Percentiles rank a stretch among this genome's conserved stretches.
phyloP scores from a whole-genome alignment of 2,797 vertebrate species.

The Xenentodon cancila region DNA sequence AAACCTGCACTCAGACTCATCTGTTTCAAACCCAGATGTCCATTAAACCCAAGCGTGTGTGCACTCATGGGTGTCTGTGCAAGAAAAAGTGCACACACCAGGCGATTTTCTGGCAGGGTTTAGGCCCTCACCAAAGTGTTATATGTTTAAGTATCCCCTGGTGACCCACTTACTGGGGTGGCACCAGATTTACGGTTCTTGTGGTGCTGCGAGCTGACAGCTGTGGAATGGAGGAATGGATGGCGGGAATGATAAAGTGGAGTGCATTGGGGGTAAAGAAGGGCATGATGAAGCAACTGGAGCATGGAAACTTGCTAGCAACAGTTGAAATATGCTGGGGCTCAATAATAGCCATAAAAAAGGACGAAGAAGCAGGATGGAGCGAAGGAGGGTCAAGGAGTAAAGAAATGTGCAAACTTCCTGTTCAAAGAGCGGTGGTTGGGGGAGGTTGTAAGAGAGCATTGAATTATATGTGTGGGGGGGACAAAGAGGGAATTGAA shows the following conservation, averaged over 20 bases:
- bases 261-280: conserved; percentile 43
- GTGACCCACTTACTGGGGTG: conserved; percentile 70
- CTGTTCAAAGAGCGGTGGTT: conserved; percentile 10
- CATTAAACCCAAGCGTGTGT: conserved; percentile 44
- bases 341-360: conserved; percentile 38
- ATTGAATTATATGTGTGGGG: conserved; percentile 24
- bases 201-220: conserved; percentile 67
- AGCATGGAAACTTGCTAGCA: conserved; percentile 58
- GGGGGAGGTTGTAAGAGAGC: conserved; percentile 5
- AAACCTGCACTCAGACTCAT: conserved; percentile 51
- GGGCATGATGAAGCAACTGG: conserved; percentile 49
- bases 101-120: conserved; percentile 46
- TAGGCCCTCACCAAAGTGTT: conserved; percentile 55
- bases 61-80: not conserved
- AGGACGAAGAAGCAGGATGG: conserved; percentile 1
- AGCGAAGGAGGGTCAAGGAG: conserved; percentile 27
- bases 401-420: conserved; percentile 18
- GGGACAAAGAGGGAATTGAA: conserved; percentile 51
- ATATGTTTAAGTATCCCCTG: conserved; percentile 69
- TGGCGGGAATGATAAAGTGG: conserved; percentile 44
- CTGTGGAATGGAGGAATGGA: conserved; percentile 65
- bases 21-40: conserved; percentile 63
- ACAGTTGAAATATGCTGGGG: conserved; percentile 53
- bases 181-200: conserved; percentile 69
- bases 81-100: conserved; percentile 19